These are phyloP conservation scores for Hemithea aestivaria DNA, from an alignment of 2,888 invertebrate species.

Conservation along the genomic window DNA sequence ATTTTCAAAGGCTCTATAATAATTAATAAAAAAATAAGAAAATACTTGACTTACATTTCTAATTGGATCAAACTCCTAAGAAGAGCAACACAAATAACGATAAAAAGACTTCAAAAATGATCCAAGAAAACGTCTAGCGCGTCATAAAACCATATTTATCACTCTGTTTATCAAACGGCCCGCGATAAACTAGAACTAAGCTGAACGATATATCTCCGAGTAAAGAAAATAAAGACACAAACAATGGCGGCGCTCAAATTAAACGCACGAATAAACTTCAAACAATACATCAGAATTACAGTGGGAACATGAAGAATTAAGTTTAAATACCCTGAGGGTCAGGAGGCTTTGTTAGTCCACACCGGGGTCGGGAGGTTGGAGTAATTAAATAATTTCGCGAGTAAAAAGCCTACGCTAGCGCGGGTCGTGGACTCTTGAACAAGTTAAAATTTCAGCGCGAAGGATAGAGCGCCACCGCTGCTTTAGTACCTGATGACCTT, in stretches of 20 bases:
- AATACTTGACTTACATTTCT: no score
- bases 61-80: no score
- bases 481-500: not conserved
- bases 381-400: slow-evolving; percentile 42
- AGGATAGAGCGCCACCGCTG: slow-evolving; percentile 6
- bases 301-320: slow-evolving; percentile 37
- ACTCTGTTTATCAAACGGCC: slow-evolving; percentile 3
- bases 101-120: no score
- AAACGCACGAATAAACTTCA: slow-evolving; percentile 28
- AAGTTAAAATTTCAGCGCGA: slow-evolving; percentile 35
- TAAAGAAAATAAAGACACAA: slow-evolving; percentile 24
- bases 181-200: slow-evolving; percentile 10
- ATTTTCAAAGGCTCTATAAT: no score
- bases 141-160: no score
- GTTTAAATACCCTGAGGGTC: slow-evolving; percentile 34
- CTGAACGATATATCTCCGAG: slow-evolving; percentile 19
- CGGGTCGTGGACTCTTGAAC: slow-evolving; percentile 34
- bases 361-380: slow-evolving; percentile 19
- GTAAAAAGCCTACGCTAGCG: slow-evolving; percentile 30
- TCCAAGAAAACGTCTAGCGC: no score
- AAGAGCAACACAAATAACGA: no score
- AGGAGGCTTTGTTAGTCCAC: slow-evolving; percentile 34
- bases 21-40: no score
- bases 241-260: slow-evolving; percentile 26
- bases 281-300: slow-evolving; percentile 32